A percentile compares a stretch with the other conserved stretches of the same genome.
phyloP scores from a whole-genome alignment of 2,888 invertebrate species.

The Calliphora vomitoria region DNA sequence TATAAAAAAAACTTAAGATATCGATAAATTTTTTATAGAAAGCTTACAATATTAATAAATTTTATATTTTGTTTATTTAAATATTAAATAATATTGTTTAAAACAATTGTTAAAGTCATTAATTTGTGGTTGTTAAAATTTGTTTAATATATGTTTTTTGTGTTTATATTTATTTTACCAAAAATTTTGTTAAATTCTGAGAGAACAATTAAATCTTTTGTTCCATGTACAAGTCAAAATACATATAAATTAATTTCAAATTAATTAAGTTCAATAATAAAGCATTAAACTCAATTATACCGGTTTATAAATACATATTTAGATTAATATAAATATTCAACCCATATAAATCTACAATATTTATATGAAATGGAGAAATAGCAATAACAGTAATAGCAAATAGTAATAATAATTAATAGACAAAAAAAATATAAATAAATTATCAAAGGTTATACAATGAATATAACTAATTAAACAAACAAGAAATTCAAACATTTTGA shows the following conservation, averaged over 20 bases:
- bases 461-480: conserved; percentile 2
- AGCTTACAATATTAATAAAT: no score
- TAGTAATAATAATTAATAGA: conserved; percentile 12
- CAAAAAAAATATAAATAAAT: conserved; percentile 15
- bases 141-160: no score
- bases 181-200: no score
- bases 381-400: neutral
- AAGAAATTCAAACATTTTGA: neutral
- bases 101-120: no score
- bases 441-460: conserved; percentile 15
- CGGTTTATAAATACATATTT: neutral
- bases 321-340: neutral
- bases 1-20: no score
- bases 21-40: no score
- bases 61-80: no score
- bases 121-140: no score
- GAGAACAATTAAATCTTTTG: no score
- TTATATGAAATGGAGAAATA: conserved; percentile 4
- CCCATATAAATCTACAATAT: neutral
- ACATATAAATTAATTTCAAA: neutral
- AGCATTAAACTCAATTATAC: neutral
- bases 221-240: neutral
- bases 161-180: no score
- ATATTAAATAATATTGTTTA: no score
- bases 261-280: neutral